A percentile compares a stretch with the other conserved stretches of the same genome.
Conservation (phyloP, 2,113 vertebrate genomes). For the Chlamydotis undulata region DNA sequence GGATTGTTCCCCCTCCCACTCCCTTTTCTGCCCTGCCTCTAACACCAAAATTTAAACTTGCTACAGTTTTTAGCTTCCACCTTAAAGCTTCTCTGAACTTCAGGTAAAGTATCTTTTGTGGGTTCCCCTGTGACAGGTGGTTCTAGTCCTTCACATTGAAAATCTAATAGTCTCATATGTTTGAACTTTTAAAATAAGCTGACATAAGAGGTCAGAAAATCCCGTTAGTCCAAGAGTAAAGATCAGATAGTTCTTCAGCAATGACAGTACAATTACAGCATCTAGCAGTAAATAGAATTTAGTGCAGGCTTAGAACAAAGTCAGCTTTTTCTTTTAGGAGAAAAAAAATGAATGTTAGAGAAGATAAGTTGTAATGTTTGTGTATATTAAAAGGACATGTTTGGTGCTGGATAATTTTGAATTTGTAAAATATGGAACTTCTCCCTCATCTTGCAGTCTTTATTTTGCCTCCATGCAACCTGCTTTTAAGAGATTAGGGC, state of each 20-base stretch:
- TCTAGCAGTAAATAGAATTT: conserved; percentile 51
- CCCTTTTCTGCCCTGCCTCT: not conserved
- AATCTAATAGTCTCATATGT: not conserved
- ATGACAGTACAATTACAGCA: conserved; percentile 68
- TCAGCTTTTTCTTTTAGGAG: conserved; percentile 60
- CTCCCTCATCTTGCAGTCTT: not conserved
- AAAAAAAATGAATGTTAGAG: not conserved
- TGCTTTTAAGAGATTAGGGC: conserved; percentile 58
- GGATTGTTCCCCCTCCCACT: not conserved
- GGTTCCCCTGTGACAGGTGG: not conserved
- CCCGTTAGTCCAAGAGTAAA: conserved; percentile 33
- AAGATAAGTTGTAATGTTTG: conserved; percentile 19
- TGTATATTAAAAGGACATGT: not conserved
- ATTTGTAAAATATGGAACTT: not conserved
- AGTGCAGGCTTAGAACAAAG: conserved; percentile 36
- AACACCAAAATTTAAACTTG: not conserved
- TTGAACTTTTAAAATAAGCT: conserved; percentile 25
- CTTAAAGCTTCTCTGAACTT: not conserved
- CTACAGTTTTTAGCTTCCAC: not conserved
- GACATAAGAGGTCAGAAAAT: conserved; percentile 46
- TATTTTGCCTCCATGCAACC: conserved; percentile 33
- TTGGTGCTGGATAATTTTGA: conserved; percentile 23
- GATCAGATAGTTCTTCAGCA: conserved; percentile 64
- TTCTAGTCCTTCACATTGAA: not conserved
- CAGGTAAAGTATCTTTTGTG: not conserved